These are phyloP conservation scores for Limenitis camilla DNA, from an alignment of 2,888 invertebrate species.

Conservation along the genomic window DNA sequence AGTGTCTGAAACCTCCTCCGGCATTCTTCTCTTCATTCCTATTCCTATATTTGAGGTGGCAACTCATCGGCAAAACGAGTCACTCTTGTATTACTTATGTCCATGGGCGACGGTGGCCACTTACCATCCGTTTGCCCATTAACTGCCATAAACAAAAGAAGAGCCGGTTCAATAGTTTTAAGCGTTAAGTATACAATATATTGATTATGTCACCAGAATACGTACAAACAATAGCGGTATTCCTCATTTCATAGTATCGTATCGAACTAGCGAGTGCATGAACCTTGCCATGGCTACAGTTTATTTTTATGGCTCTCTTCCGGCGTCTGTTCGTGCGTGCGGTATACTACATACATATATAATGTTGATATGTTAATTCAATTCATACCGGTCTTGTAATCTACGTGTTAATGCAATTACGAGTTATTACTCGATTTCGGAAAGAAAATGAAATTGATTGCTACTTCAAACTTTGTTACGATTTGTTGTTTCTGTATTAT, in stretches of 20 bases:
- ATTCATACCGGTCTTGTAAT: conserved; percentile 4
- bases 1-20: no score
- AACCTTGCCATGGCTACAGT: conserved; percentile 26
- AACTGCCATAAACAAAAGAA: no score
- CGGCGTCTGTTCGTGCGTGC: conserved; percentile 43
- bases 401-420: background rate
- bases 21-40: no score
- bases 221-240: background rate
- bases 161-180: no score
- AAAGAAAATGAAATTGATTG: no score
- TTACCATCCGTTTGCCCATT: no score
- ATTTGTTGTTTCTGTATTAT: no score
- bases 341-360: background rate
- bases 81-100: no score
- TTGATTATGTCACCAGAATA: background rate
- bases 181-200: background rate
- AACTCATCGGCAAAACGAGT: no score
- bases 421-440: background rate
- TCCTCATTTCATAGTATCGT: background rate
- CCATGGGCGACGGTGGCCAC: no score
- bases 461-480: no score
- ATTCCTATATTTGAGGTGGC: no score
- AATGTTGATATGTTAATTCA: conserved; percentile 2
- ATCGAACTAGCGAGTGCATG: conserved; percentile 11
- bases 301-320: conserved; percentile 52